A percentile compares a stretch with the other conserved stretches of the same genome.
Evolutionary conservation across 2,888 invertebrate species (phyloP).

Genomic region (Trissonchulus latispiculum): DNA sequence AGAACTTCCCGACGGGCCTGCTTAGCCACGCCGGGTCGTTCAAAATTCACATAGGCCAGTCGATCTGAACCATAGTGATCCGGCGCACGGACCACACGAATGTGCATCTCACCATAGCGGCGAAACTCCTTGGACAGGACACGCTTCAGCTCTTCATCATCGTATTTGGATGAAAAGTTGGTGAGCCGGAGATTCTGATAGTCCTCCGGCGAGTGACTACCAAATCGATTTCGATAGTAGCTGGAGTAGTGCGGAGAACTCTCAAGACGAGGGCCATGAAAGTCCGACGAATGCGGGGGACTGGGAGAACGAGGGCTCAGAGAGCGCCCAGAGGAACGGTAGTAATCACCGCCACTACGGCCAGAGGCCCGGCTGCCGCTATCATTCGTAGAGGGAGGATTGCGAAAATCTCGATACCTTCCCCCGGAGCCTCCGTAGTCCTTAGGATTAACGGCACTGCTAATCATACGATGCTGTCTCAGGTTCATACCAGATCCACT

Average conservation of each 20-base stretch:
- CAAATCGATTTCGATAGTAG: slow-evolving; percentile 29
- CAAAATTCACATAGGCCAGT: slow-evolving; percentile 42
- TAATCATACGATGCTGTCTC: neutral
- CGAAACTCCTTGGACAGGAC: slow-evolving; percentile 35
- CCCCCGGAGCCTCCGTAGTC: neutral
- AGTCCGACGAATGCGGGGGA: neutral
- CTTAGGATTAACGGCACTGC: neutral
- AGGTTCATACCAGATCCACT: too few species aligned
- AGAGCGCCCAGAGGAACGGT: neutral
- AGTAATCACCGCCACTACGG: neutral
- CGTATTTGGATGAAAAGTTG: slow-evolving; percentile 33
- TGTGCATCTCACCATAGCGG: slow-evolving; percentile 34
- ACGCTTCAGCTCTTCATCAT: slow-evolving; percentile 35
- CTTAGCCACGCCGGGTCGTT: slow-evolving; percentile 23
- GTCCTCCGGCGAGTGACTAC: slow-evolving; percentile 41
- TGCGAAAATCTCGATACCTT: neutral
- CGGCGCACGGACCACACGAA: slow-evolving; percentile 39
- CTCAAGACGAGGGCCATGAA: neutral
- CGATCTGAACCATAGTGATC: slow-evolving; percentile 35
- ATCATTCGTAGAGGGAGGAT: neutral
- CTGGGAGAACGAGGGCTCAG: too few species aligned
- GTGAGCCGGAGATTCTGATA: slow-evolving; percentile 40
- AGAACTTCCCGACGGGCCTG: neutral
- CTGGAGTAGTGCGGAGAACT: slow-evolving; percentile 9
- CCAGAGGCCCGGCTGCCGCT: slow-evolving; percentile 6